These are phyloP conservation scores for Smutsia gigantea DNA, from an alignment of 2,797 vertebrate genomes.

Conservation along the genomic window DNA sequence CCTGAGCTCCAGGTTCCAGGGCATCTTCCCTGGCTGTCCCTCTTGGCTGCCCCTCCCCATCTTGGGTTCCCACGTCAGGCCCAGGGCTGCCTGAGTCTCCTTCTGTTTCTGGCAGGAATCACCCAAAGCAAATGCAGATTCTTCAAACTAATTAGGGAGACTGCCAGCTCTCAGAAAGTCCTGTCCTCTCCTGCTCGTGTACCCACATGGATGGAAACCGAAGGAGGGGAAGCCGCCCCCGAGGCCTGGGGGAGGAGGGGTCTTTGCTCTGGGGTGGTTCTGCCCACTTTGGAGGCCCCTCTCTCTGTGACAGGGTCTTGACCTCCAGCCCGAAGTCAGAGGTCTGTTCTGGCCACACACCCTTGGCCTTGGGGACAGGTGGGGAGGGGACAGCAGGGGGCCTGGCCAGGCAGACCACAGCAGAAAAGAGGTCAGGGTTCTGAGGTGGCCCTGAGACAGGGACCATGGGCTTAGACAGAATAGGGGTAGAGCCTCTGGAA, in stretches of 20 bases:
- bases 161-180: background rate
- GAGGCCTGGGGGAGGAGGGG: background rate
- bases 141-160: background rate
- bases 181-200: background rate
- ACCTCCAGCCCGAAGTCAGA: background rate
- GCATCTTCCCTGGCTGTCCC: too few relatives aligned
- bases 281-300: background rate
- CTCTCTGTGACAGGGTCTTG: background rate
- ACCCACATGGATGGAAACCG: background rate
- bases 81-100: background rate
- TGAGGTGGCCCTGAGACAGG: background rate
- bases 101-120: background rate
- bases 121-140: background rate
- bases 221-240: background rate
- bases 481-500: too few relatives aligned
- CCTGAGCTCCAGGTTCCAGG: background rate
- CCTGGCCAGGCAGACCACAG: background rate
- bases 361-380: background rate
- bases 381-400: background rate
- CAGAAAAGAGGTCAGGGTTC: background rate
- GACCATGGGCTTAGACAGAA: too few relatives aligned
- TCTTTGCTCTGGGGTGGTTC: background rate
- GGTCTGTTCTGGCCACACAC: background rate
- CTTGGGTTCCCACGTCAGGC: background rate
- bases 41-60: background rate